These are phyloP conservation scores for Acleris sparsana DNA, from an alignment of 2,888 invertebrate genomes.

Conservation along the genomic window DNA sequence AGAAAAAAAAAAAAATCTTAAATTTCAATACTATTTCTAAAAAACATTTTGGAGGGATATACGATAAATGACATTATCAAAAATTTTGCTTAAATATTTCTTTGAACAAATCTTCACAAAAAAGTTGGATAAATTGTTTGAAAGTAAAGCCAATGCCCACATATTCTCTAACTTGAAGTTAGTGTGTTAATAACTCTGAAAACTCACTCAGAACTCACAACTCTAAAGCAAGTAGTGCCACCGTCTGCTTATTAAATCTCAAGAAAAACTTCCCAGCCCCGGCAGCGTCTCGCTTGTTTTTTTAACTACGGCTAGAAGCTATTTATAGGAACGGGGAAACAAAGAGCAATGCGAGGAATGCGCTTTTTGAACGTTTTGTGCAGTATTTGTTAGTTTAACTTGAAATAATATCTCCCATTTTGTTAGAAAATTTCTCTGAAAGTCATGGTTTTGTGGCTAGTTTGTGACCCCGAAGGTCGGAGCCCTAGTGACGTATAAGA, in stretches of 20 bases:
- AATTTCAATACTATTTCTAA: too few species aligned
- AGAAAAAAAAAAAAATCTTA: too few species aligned
- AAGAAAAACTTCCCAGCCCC: constrained; percentile 29
- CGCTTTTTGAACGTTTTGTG: constrained; percentile 16
- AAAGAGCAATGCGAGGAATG: constrained; percentile 25
- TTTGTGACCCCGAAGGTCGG: too few species aligned
- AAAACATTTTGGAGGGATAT: too few species aligned
- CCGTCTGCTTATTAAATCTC: constrained; percentile 32
- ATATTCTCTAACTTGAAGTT: too few species aligned
- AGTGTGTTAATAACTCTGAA: not conserved
- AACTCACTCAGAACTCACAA: not conserved
- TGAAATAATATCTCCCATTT: not conserved
- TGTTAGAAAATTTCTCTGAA: not conserved
- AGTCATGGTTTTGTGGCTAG: too few species aligned
- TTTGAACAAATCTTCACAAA: too few species aligned
- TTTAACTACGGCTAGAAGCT: constrained; percentile 32
- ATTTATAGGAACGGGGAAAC: constrained; percentile 35
- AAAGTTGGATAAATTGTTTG: too few species aligned
- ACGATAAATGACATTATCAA: too few species aligned
- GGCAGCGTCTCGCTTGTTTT: constrained; percentile 25
- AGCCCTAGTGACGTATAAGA: too few species aligned
- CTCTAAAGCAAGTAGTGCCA: constrained; percentile 18
- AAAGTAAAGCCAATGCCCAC: too few species aligned
- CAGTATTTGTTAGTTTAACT: not conserved
- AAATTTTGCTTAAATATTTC: too few species aligned